Evolutionary conservation across 2,797 vertebrate genomes (phyloP).

Genomic region (Aldrovandia affinis): DNA sequence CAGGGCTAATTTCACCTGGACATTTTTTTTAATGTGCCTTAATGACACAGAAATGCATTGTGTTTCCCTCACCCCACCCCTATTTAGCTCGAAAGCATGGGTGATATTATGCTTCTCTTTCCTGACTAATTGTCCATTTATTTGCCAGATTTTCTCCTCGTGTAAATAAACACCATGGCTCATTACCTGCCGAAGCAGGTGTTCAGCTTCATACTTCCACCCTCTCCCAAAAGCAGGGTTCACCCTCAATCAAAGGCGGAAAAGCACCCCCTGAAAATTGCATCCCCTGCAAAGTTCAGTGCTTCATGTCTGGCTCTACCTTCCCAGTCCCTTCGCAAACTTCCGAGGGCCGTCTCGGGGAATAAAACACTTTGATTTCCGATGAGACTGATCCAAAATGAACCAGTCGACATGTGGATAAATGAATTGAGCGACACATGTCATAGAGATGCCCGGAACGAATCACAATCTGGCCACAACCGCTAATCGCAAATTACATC

Average conservation of each 20-base stretch:
- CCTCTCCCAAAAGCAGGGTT: slow-evolving; percentile 31
- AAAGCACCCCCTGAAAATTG: neutral
- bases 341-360: too few species aligned
- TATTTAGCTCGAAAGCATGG: slow-evolving; percentile 53
- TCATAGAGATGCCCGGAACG: neutral
- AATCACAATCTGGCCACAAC: slow-evolving; percentile 6
- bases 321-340: neutral
- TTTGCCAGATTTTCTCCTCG: slow-evolving; percentile 57
- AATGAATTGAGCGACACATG: slow-evolving; percentile 34
- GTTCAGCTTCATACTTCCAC: slow-evolving; percentile 30
- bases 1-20: slow-evolving; percentile 57
- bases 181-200: slow-evolving; percentile 56
- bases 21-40: too few species aligned
- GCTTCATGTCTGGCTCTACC: neutral
- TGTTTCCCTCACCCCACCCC: slow-evolving; percentile 41
- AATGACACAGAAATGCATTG: neutral
- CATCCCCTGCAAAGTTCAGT: neutral
- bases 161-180: slow-evolving; percentile 67
- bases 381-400: slow-evolving; percentile 38
- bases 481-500: slow-evolving; percentile 53
- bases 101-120: slow-evolving; percentile 57
- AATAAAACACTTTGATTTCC: slow-evolving; percentile 3
- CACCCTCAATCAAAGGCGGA: slow-evolving; percentile 8
- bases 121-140: slow-evolving; percentile 63
- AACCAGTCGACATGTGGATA: slow-evolving; percentile 44